Evolutionary conservation across 2,113 vertebrate species (phyloP).

Genomic region (Mesembrinibis cayennensis): DNA sequence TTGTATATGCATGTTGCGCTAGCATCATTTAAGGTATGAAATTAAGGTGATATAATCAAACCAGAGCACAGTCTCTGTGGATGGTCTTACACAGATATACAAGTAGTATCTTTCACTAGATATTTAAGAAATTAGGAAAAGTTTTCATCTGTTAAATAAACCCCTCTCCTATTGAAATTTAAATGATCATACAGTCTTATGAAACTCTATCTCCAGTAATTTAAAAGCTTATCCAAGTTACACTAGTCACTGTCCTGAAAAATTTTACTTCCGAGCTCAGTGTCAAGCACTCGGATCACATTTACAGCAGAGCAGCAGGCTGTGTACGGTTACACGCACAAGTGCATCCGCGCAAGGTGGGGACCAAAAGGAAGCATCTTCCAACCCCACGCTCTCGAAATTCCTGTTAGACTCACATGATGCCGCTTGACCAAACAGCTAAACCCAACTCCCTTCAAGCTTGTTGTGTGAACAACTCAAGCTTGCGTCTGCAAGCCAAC

Average conservation of each 20-base stretch:
- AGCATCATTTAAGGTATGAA: not conserved
- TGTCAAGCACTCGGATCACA: not conserved
- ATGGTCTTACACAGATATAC: not conserved
- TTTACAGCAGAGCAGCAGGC: not conserved
- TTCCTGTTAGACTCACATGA: not conserved
- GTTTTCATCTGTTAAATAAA: not conserved
- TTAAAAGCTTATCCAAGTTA: not conserved
- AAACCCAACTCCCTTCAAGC: not conserved
- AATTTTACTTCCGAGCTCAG: not conserved
- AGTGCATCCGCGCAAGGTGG: not conserved
- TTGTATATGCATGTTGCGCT: rapidly evolving
- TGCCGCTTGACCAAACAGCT: not conserved
- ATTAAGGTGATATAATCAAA: not conserved
- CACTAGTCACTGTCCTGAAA: not conserved
- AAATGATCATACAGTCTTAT: not conserved
- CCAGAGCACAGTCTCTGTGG: not conserved
- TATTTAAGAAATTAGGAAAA: not conserved
- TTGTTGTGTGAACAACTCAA: not conserved
- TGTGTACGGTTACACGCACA: not conserved
- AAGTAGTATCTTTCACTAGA: rapidly evolving
- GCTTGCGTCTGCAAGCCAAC: not conserved
- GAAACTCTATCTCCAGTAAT: not conserved
- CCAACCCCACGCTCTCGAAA: not conserved
- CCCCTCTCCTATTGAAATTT: not conserved
- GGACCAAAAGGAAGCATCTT: not conserved